These are phyloP conservation scores for Camptogramma bilineatum DNA, from an alignment of 2,888 invertebrate species.

Conservation along the genomic window DNA sequence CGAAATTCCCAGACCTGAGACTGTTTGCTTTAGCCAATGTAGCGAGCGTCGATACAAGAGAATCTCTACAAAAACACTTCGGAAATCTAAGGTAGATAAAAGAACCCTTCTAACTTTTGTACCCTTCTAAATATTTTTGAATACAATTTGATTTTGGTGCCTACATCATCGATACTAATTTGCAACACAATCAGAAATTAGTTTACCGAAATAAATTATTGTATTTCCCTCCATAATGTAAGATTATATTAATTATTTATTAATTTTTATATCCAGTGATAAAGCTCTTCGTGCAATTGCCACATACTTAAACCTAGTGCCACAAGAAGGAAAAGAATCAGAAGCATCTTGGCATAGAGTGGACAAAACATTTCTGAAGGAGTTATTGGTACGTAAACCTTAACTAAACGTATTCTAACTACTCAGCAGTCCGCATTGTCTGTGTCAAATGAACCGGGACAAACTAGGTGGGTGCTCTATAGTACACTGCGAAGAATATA, in stretches of 20 bases:
- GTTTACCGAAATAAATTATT: too few relatives aligned
- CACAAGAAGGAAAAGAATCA: constrained; percentile 88
- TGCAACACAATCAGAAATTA: background rate
- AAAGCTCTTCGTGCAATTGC: constrained; percentile 93
- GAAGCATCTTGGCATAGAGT: constrained; percentile 90
- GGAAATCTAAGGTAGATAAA: constrained; percentile 86
- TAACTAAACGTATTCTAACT: too few relatives aligned
- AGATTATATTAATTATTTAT: background rate
- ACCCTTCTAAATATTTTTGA: background rate
- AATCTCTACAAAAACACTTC: constrained; percentile 93
- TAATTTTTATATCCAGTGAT: constrained; percentile 72
- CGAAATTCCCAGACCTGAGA: constrained; percentile 94
- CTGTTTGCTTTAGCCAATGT: constrained; percentile 97
- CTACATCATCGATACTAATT: too few relatives aligned
- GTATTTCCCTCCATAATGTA: background rate
- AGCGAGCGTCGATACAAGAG: constrained; percentile 96
- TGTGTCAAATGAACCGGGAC: background rate
- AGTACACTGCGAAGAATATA: background rate
- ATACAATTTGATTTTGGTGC: too few relatives aligned
- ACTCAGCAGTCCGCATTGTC: too few relatives aligned
- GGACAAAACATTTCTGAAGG: constrained; percentile 93
- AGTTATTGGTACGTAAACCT: constrained; percentile 90
- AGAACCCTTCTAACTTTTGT: background rate
- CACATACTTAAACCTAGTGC: constrained; percentile 94
- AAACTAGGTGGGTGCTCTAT: background rate